Evolutionary conservation across 2,797 vertebrate genomes (phyloP).

Genomic region (Hemibagrus guttatus): DNA sequence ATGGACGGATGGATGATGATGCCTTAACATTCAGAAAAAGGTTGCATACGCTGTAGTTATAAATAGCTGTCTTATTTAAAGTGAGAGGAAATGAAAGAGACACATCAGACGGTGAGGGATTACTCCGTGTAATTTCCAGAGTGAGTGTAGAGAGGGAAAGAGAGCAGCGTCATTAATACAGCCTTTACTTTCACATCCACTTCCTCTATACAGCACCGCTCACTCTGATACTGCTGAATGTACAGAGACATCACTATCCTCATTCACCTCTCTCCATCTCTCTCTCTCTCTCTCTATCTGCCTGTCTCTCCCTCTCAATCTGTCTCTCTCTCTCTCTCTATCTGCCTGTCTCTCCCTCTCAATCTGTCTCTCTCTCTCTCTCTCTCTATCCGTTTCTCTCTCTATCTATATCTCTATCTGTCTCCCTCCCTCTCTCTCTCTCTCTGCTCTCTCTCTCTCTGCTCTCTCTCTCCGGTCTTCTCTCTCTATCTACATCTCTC

Average conservation of each 20-base stretch:
- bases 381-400: too few species aligned
- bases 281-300: not conserved
- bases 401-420: too few species aligned
- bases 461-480: too few species aligned
- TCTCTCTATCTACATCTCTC: too few species aligned
- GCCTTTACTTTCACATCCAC: not conserved
- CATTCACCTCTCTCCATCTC: not conserved
- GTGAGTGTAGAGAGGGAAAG: too few species aligned
- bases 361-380: not conserved
- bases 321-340: too few species aligned
- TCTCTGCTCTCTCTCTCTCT: too few species aligned
- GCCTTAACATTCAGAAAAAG: not conserved
- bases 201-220: not conserved
- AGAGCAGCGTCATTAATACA: not conserved
- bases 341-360: not conserved
- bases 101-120: not conserved
- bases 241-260: not conserved
- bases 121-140: not conserved
- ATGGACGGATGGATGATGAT: not conserved
- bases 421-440: too few species aligned
- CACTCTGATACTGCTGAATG: slow-evolving; percentile 1
- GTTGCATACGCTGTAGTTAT: not conserved
- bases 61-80: not conserved
- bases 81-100: not conserved
- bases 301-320: not conserved